These are phyloP conservation scores for Lineus longissimus DNA, from an alignment of 1,140 invertebrate genomes.

Conservation along the genomic window DNA sequence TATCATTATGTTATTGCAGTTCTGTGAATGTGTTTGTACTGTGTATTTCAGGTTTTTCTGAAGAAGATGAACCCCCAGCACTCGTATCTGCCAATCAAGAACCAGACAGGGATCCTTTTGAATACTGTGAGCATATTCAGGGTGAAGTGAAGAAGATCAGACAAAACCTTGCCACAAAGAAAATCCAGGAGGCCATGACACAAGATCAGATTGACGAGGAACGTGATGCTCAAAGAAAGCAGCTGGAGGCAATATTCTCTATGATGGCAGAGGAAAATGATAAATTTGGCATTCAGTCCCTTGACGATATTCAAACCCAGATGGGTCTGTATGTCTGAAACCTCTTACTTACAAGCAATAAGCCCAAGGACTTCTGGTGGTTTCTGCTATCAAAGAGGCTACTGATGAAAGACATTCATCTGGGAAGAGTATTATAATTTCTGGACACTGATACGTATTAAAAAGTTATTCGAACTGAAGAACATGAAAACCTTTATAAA, in stretches of 20 bases:
- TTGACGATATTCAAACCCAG: conserved; percentile 46
- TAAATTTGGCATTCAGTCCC: conserved; percentile 39
- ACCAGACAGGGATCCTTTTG: conserved; percentile 35
- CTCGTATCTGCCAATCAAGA: neutral
- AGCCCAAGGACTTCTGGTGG: too few relatives aligned
- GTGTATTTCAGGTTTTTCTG: neutral
- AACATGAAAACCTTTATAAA: too few relatives aligned
- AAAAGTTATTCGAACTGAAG: too few relatives aligned
- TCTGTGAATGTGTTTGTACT: neutral
- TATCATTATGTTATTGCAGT: neutral
- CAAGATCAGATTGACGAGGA: conserved; percentile 43
- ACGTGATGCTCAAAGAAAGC: conserved; percentile 35
- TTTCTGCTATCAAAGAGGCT: too few relatives aligned
- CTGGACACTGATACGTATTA: too few relatives aligned
- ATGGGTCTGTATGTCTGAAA: conserved; percentile 44
- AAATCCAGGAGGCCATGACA: conserved; percentile 38
- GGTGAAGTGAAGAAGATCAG: conserved; percentile 47
- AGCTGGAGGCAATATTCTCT: conserved; percentile 46
- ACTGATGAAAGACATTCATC: too few relatives aligned
- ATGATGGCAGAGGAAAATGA: conserved; percentile 46
- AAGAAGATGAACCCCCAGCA: neutral
- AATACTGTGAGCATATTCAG: conserved; percentile 50
- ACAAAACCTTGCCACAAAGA: conserved; percentile 36
- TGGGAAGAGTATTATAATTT: too few relatives aligned
- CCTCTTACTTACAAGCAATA: too few relatives aligned